Percentiles rank a stretch among this genome's conserved stretches.
Evolutionary conservation across 2,797 vertebrate species (phyloP).

Genomic region (Danio albolineatus): DNA sequence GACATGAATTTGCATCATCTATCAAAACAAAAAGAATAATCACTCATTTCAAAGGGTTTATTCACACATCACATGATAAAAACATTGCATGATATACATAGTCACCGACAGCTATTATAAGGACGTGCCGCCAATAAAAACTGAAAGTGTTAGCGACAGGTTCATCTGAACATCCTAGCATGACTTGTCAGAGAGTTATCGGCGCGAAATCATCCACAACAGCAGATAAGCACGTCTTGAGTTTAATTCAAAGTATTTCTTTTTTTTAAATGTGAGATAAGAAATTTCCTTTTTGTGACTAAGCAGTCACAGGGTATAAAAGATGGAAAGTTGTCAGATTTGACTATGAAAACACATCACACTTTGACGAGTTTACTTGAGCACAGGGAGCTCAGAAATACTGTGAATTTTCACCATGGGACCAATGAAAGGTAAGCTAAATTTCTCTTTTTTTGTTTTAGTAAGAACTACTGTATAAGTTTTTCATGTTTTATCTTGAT

Average conservation of each 20-base stretch:
- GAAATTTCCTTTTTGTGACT: constrained; percentile 29
- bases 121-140: neutral
- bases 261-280: neutral
- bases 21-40: neutral
- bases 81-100: neutral
- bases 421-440: neutral
- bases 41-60: neutral
- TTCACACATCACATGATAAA: neutral
- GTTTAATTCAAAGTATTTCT: neutral
- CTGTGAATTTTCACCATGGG: constrained; percentile 22
- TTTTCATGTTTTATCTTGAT: no score
- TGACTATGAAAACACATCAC: neutral
- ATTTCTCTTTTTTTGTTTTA: neutral
- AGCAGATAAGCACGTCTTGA: neutral
- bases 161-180: neutral
- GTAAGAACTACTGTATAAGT: neutral
- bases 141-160: neutral
- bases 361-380: constrained; percentile 2
- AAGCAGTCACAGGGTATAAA: constrained; percentile 28
- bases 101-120: neutral
- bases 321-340: neutral
- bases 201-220: neutral
- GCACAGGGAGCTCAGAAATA: neutral
- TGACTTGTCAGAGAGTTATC: neutral
- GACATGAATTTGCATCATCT: neutral